Conservation (phyloP, 2,888 invertebrate species). For the Pinctada fucata region DNA sequence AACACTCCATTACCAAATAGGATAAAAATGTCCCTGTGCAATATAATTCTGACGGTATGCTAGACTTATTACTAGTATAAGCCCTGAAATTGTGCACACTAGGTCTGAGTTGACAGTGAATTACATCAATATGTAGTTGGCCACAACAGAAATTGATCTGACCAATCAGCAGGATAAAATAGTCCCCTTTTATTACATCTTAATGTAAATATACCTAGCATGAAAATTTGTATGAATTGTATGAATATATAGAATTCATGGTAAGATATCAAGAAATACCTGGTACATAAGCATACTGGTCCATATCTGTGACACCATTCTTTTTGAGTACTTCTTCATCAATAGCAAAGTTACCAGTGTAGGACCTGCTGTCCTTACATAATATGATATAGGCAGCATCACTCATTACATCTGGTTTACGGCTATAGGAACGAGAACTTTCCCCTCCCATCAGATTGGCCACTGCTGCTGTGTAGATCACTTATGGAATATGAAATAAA, state of each 20-base stretch:
- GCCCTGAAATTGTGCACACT: too few species aligned
- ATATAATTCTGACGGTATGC: not conserved
- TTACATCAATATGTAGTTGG: too few species aligned
- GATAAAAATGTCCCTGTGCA: conserved; percentile 80
- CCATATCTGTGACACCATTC: conserved; percentile 90
- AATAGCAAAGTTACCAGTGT: conserved; percentile 92
- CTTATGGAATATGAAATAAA: conserved; percentile 76
- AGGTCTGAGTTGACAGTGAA: too few species aligned
- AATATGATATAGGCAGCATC: conserved; percentile 92
- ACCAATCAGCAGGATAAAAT: too few species aligned
- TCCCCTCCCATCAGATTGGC: conserved; percentile 73
- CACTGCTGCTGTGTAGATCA: conserved; percentile 92
- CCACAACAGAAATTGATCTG: too few species aligned
- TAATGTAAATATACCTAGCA: too few species aligned
- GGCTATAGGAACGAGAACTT: not conserved
- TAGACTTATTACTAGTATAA: too few species aligned
- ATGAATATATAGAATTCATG: too few species aligned
- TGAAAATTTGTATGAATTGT: conserved; percentile 80
- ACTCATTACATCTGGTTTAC: conserved; percentile 88
- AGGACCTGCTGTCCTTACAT: conserved; percentile 85
- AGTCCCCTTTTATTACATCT: too few species aligned
- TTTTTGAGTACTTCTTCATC: conserved; percentile 90
- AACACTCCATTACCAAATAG: too few species aligned
- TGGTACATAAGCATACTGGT: conserved; percentile 77
- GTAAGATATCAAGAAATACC: too few species aligned